Conservation (phyloP, 2,797 vertebrate species). For the Melanotaenia pygmaea region DNA sequence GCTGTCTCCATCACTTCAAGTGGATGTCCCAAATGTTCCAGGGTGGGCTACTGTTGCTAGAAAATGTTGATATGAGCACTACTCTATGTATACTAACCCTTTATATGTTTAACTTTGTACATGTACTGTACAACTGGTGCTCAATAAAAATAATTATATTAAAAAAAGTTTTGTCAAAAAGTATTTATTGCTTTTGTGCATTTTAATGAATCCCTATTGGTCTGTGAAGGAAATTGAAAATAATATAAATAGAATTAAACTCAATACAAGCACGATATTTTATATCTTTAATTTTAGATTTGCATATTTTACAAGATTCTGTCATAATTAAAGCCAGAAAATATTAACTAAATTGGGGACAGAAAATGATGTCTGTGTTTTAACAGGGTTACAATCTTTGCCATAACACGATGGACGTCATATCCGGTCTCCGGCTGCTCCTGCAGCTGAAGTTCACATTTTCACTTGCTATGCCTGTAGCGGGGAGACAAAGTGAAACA, state of each 20-base stretch:
- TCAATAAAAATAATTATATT: too few species aligned
- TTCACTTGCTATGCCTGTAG: slow-evolving; percentile 19
- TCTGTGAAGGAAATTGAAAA: neutral
- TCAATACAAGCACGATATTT: neutral
- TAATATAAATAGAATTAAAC: neutral
- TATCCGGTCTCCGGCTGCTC: slow-evolving; percentile 62
- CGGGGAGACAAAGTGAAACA: slow-evolving; percentile 25
- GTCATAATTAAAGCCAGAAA: neutral
- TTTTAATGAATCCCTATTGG: neutral
- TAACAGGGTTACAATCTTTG: neutral
- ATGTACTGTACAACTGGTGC: too few species aligned
- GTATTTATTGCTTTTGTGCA: neutral
- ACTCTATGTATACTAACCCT: too few species aligned
- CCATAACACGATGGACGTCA: slow-evolving; percentile 16
- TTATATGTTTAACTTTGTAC: too few species aligned
- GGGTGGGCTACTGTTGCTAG: too few species aligned
- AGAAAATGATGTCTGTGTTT: neutral
- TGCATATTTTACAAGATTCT: too few species aligned
- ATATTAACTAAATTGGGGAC: neutral
- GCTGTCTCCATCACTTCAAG: too few species aligned
- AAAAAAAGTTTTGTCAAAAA: too few species aligned
- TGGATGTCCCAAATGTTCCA: too few species aligned
- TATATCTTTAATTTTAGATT: neutral
- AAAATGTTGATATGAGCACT: too few species aligned
- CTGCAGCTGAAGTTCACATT: slow-evolving; percentile 16